A percentile compares a stretch with the other conserved stretches of the same genome.
These are phyloP conservation scores for Syrrhaptes paradoxus DNA, from an alignment of 2,113 vertebrate species.

Conservation along the genomic window DNA sequence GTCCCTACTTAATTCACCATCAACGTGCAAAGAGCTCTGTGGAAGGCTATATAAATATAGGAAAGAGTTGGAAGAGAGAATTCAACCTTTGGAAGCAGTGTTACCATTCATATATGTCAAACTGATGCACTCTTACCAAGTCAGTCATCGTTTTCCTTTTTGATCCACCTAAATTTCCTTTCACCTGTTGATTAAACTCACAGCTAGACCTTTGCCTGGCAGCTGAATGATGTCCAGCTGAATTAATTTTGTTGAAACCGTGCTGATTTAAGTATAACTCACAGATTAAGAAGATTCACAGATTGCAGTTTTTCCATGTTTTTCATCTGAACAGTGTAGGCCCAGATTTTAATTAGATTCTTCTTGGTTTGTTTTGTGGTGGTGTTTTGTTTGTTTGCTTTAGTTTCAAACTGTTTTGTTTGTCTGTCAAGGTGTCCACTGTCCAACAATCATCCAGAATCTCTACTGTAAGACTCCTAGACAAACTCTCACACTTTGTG, in stretches of 20 bases:
- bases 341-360: background rate
- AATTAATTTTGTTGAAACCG: background rate
- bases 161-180: background rate
- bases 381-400: background rate
- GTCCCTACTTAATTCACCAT: background rate
- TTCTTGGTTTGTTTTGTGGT: background rate
- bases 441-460: background rate
- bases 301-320: background rate
- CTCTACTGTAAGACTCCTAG: background rate
- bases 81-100: background rate
- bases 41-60: background rate
- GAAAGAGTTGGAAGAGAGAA: background rate
- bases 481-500: background rate
- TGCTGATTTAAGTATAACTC: background rate
- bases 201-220: background rate
- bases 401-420: background rate
- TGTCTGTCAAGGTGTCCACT: background rate
- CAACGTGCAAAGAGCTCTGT: background rate
- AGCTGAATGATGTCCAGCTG: background rate
- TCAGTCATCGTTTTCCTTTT: background rate
- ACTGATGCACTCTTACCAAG: background rate
- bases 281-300: background rate
- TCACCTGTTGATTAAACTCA: background rate
- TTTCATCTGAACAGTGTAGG: background rate
- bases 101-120: background rate